phyloP scores from a whole-genome alignment of 2,113 vertebrate genomes.

The Odocoileus virginianus region DNA sequence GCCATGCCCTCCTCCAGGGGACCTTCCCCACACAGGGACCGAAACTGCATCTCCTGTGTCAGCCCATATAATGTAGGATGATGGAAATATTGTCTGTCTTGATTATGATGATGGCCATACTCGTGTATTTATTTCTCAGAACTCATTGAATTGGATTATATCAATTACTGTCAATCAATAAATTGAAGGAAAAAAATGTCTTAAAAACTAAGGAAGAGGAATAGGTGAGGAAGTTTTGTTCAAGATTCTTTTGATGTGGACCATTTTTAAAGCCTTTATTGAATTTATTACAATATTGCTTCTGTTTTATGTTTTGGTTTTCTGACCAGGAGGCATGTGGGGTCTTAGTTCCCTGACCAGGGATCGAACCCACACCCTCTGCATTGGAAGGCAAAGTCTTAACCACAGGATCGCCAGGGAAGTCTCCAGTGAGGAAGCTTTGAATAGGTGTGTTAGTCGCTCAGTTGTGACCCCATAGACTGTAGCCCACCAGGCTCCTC shows the following conservation, averaged over 20 bases:
- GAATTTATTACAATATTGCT: not conserved
- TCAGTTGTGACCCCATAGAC: not conserved
- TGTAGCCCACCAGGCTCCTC: not conserved
- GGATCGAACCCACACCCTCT: not conserved
- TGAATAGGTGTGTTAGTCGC: not conserved
- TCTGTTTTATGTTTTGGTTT: not conserved
- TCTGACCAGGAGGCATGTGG: not conserved
- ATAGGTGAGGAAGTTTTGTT: not conserved
- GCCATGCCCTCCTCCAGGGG: not conserved
- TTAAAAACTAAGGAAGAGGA: not conserved
- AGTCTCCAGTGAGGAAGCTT: not conserved
- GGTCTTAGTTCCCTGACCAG: not conserved
- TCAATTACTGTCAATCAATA: not conserved
- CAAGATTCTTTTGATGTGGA: not conserved
- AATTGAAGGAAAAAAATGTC: not conserved
- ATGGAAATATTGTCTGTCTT: not conserved
- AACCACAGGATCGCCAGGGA: accelerated
- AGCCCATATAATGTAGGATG: not conserved
- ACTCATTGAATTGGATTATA: not conserved
- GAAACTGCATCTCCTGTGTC: not conserved
- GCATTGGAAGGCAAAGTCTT: not conserved
- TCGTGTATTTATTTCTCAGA: not conserved
- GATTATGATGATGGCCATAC: not conserved
- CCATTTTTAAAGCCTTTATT: not conserved
- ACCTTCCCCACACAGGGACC: not conserved